Evolutionary conservation across 2,888 invertebrate genomes (phyloP).

Genomic region (Loripinus fragilis): DNA sequence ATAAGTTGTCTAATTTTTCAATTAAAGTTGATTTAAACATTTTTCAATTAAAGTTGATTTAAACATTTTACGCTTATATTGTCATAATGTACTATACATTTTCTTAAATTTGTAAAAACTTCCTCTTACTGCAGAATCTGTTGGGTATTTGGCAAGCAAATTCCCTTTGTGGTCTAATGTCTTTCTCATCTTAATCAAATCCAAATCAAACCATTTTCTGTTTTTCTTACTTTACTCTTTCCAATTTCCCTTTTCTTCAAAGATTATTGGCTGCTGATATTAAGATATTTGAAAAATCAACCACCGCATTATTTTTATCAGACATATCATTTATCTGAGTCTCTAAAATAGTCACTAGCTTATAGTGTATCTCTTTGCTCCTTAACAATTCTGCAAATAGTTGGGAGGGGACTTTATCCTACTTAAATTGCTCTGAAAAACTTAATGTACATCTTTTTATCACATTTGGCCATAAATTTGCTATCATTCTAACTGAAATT

Average conservation of each 20-base stretch:
- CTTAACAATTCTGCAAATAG: neutral
- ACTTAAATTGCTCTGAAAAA: neutral
- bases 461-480: neutral
- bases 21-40: slow-evolving; percentile 8
- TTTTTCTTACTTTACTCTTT: neutral
- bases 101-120: slow-evolving; percentile 17
- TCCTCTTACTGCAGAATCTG: slow-evolving; percentile 7
- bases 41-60: slow-evolving; percentile 11
- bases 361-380: neutral
- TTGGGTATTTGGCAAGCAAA: slow-evolving; percentile 10
- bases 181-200: neutral
- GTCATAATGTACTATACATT: neutral
- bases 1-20: neutral
- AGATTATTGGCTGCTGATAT: neutral
- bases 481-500: neutral
- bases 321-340: neutral
- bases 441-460: neutral
- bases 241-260: neutral
- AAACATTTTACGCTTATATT: neutral
- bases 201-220: slow-evolving; percentile 6
- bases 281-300: neutral
- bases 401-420: neutral
- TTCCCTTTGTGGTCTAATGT: neutral
- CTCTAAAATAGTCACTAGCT: neutral
- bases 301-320: neutral